Base-by-base conservation (phyloP, 1,140 invertebrate genomes). In the Cotesia vestalis region DNA sequence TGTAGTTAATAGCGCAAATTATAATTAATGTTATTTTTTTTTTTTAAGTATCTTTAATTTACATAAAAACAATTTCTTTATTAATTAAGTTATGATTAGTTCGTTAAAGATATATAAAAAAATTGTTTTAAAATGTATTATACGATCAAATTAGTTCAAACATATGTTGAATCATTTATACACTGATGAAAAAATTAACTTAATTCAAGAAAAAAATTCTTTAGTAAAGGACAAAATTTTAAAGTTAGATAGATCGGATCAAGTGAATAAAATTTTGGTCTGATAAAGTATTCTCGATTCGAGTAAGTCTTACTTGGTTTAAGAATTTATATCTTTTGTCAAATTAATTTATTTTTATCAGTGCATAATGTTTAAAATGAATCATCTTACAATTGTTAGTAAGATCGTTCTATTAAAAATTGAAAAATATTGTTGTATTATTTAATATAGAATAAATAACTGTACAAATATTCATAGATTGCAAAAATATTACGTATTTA, bases 401-500 rank as follows among this genome's bases (percentile, higher is more conserved):
- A 40, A 75, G 55, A 61, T 66, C 55, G 52, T 53, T 34, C 52
- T 74, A 17, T 64, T n/a, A 36, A 70, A 69, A 12, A 51, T 60
- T 57, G 35, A 66, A 63, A 38, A 14, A 63, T 52, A 66, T 66
- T 9, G n/a, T n/a, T 66, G 46, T n/a, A 40, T 64, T 40, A 55
- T 78, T 77, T 70, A 73, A 78, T 46, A 46, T 6, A 46, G 8
- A 66, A 79, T 76, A 78, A 62, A 75, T 79, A 75, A 79, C 78
- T 82, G 82, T 83, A 82, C 81, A 83, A 83, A 83, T 75, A 76
- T 79, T 83, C 75, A 77, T 77, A 81, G 80, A 76, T 71, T 69
- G 78, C 76, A 73, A 63, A 76, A 63, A 72, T 72, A 76, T 78
- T 75, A 77, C 79, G 72, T 81, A 81, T 80, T 79, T 79, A 80